Conservation (phyloP, 2,888 invertebrate genomes). For the Acrobasis repandana region DNA sequence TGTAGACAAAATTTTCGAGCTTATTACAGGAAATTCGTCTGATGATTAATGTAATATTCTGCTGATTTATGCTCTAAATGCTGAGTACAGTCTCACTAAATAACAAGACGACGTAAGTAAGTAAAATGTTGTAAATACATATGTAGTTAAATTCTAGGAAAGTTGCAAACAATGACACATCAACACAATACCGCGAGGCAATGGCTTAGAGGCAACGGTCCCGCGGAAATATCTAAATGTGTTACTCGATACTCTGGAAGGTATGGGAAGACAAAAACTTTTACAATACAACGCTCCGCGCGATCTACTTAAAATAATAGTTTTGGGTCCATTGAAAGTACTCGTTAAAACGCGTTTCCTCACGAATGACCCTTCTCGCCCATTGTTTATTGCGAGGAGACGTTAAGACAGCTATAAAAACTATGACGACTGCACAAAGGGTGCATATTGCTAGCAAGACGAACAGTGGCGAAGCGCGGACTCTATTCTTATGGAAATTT, state of each 20-base stretch:
- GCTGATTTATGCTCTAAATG: too few species aligned
- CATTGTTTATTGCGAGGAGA: constrained; percentile 31
- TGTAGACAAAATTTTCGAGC: too few species aligned
- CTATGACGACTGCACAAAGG: constrained; percentile 16
- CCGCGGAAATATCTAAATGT: constrained; percentile 5
- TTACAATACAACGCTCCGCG: not conserved
- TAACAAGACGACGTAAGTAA: too few species aligned
- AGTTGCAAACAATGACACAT: not conserved
- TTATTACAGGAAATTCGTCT: too few species aligned
- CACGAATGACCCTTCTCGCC: constrained; percentile 26
- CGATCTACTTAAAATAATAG: constrained; percentile 10
- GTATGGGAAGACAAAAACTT: constrained; percentile 13
- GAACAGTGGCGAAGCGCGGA: constrained; percentile 16
- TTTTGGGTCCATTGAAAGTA: not conserved
- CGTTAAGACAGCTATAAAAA: constrained; percentile 16
- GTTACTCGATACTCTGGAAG: constrained; percentile 11
- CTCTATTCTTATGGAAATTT: constrained; percentile 3
- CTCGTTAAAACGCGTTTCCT: constrained; percentile 14
- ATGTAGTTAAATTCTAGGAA: not conserved
- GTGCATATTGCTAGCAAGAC: constrained; percentile 8
- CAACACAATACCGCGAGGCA: not conserved
- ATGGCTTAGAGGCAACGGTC: constrained; percentile 9
- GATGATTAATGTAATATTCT: too few species aligned
- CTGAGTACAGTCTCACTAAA: too few species aligned
- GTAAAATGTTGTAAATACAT: too few species aligned